Conservation (phyloP, 2,797 vertebrate species). For the Cyclura pinguis region DNA sequence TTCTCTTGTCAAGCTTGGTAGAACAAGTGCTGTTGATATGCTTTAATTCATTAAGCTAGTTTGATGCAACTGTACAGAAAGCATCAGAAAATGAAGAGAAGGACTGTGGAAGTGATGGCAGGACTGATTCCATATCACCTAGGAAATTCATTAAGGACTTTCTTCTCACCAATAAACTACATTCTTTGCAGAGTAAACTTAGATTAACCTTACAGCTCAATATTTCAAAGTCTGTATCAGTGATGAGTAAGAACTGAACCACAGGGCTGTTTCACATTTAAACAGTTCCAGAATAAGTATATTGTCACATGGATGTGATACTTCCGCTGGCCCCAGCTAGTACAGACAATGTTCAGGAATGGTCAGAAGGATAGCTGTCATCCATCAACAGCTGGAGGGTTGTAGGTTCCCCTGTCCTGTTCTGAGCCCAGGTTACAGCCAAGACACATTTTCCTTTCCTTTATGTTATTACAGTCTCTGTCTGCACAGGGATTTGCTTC, state of each 20-base stretch:
- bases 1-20: constrained; percentile 57
- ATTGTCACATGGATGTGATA: not conserved
- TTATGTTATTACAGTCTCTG: not conserved
- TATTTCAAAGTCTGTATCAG: not conserved
- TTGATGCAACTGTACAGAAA: constrained; percentile 26
- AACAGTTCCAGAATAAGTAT: not conserved
- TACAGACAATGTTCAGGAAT: not conserved
- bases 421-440: not conserved
- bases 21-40: constrained; percentile 63
- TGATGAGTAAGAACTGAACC: not conserved
- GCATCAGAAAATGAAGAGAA: constrained; percentile 4
- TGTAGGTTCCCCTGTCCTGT: not conserved
- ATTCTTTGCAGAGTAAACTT: not conserved
- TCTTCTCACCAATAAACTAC: not conserved
- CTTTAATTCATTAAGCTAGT: constrained; percentile 58
- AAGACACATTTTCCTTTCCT: not conserved
- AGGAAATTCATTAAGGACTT: not conserved
- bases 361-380: too few species aligned
- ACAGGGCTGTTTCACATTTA: not conserved
- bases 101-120: not conserved
- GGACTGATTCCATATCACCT: not conserved
- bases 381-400: not conserved
- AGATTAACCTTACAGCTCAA: not conserved
- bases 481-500: not conserved
- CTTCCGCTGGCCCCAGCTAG: not conserved